phyloP scores from a whole-genome alignment of 2,888 invertebrate species.

The Nomada goodeniana region DNA sequence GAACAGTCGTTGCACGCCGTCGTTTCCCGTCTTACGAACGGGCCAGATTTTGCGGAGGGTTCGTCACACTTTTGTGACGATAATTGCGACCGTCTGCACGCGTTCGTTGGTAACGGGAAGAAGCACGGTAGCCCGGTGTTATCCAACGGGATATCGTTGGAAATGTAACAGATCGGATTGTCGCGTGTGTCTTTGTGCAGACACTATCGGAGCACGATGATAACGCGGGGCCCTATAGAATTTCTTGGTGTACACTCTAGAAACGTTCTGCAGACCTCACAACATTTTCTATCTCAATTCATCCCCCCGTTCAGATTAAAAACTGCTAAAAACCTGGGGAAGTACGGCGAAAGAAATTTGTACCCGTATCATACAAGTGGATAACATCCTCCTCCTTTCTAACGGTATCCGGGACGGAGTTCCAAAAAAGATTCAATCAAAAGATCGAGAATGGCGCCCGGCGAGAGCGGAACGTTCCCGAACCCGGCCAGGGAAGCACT shows the following conservation, averaged over 20 bases:
- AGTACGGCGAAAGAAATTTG: background rate
- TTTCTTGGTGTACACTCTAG: too few relatives aligned
- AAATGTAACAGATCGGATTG: too few relatives aligned
- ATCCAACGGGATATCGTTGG: too few relatives aligned
- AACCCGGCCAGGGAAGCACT: slow-evolving; percentile 5
- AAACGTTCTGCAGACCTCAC: too few relatives aligned
- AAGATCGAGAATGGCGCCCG: background rate
- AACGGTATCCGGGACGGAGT: background rate
- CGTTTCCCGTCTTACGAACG: background rate
- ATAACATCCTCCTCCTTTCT: background rate
- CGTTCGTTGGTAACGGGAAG: slow-evolving; percentile 63
- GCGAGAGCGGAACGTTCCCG: background rate
- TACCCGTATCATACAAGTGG: too few relatives aligned
- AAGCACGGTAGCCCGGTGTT: slow-evolving; percentile 30
- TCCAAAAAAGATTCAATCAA: background rate
- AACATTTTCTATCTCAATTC: too few relatives aligned
- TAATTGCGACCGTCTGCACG: slow-evolving; percentile 66
- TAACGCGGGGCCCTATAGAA: too few relatives aligned
- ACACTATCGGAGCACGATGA: too few relatives aligned
- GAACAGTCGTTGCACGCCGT: slow-evolving; percentile 24
- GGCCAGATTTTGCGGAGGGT: slow-evolving; percentile 61
- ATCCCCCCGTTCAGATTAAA: too few relatives aligned
- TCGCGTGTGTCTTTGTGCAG: too few relatives aligned
- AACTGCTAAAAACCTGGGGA: too few relatives aligned
- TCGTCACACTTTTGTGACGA: slow-evolving; percentile 71